These are phyloP conservation scores for Nephrocerus scutellatus DNA, from an alignment of 2,888 invertebrate species.

Conservation along the genomic window DNA sequence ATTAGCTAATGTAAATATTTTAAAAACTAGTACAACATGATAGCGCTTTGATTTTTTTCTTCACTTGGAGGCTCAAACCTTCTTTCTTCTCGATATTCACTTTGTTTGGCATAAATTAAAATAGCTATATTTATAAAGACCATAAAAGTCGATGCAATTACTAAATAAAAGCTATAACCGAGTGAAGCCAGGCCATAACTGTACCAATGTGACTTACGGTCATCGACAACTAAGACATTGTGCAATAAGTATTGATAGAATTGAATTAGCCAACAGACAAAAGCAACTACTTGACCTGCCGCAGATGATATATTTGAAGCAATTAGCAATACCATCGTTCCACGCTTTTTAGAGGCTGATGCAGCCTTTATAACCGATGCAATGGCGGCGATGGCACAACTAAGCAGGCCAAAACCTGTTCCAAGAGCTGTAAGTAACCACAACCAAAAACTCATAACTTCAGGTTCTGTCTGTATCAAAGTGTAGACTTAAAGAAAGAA, in stretches of 20 bases:
- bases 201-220: constrained; percentile 72
- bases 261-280: constrained; percentile 76
- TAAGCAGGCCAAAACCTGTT: constrained; percentile 42
- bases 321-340: constrained; percentile 41
- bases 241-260: constrained; percentile 72
- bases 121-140: constrained; percentile 40
- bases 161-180: constrained; percentile 75
- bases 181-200: constrained; percentile 74
- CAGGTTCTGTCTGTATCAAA: constrained; percentile 40
- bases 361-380: constrained; percentile 45
- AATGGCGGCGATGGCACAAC: constrained; percentile 45
- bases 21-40: constrained; percentile 43
- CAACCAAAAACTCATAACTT: constrained; percentile 42
- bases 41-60: constrained; percentile 44
- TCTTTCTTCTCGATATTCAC: constrained; percentile 35
- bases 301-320: constrained; percentile 52
- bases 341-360: constrained; percentile 42
- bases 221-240: constrained; percentile 75
- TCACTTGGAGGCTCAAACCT: constrained; percentile 39
- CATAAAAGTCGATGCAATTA: constrained; percentile 41
- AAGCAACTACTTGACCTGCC: constrained; percentile 64
- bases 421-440: constrained; percentile 46
- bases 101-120: constrained; percentile 35
- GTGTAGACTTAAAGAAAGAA: constrained; percentile 32
- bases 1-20: constrained; percentile 1